A percentile compares a stretch with the other conserved stretches of the same genome.
These are phyloP conservation scores for Drosophila miranda DNA, from an alignment of 1,140 invertebrate species.

Conservation along the genomic window DNA sequence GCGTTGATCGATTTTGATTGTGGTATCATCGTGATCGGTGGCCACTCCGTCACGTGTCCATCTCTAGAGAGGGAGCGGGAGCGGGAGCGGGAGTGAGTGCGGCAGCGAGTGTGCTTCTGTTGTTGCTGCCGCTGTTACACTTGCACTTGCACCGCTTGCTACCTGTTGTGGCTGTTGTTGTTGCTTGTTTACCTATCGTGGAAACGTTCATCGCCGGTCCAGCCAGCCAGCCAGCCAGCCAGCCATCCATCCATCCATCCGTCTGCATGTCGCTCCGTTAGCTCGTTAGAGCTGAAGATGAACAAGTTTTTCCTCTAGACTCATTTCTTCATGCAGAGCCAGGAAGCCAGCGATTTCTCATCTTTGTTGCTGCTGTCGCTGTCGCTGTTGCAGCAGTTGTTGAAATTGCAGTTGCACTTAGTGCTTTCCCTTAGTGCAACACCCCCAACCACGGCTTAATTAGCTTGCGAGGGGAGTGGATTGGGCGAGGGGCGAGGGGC, in stretches of 20 bases:
- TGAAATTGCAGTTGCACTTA: conserved; percentile 25
- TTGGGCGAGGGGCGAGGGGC: too few species aligned
- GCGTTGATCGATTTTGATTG: too few species aligned
- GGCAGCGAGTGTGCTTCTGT: conserved; percentile 24
- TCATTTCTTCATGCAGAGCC: conserved; percentile 58
- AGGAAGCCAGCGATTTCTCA: conserved; percentile 75
- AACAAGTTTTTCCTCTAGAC: conserved; percentile 68
- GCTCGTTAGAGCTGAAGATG: conserved; percentile 73
- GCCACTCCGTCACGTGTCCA: conserved; percentile 18
- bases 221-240: conserved; percentile 25
- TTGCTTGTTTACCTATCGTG: conserved; percentile 36
- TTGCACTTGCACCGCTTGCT: conserved; percentile 69
- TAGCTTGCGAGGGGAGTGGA: conserved; percentile 28
- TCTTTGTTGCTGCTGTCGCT: conserved; percentile 48
- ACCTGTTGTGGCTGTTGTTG: conserved; percentile 35
- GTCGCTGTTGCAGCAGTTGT: conserved; percentile 10
- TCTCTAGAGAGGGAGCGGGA: conserved; percentile 16
- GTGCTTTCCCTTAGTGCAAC: conserved; percentile 35
- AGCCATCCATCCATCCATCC: conserved; percentile 9
- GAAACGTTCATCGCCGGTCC: conserved; percentile 30
- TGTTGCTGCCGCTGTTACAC: conserved; percentile 60
- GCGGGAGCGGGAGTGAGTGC: conserved; percentile 6
- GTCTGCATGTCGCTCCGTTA: conserved; percentile 47
- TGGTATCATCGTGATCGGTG: neutral
- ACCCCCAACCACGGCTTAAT: conserved; percentile 63